phyloP scores from a whole-genome alignment of 2,113 vertebrate genomes.

The Gallinago jamesoni region DNA sequence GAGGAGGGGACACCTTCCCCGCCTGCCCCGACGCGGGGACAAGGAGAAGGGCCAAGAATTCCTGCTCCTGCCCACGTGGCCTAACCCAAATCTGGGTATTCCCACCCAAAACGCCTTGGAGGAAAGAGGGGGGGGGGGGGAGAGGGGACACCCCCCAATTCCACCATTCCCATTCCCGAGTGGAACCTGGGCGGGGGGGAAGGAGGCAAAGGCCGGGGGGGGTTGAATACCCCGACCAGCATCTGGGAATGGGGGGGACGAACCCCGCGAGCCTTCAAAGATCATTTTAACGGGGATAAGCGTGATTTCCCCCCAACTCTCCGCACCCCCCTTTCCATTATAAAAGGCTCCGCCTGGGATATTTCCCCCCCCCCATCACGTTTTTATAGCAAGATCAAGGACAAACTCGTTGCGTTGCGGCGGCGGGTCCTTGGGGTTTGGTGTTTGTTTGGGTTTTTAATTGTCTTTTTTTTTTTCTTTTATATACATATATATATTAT shows the following conservation, averaged over 20 bases:
- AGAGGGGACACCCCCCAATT: background rate
- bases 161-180: background rate
- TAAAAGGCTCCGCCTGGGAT: background rate
- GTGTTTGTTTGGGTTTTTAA: too few species aligned
- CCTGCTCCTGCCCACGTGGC: too few species aligned
- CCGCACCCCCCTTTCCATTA: background rate
- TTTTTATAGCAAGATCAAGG: conserved; percentile 54
- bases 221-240: background rate
- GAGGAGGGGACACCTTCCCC: background rate
- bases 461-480: too few species aligned
- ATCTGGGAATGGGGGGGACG: background rate
- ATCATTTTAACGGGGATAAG: background rate
- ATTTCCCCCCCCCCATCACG: background rate
- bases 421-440: background rate
- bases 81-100: background rate
- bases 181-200: background rate
- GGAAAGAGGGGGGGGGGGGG: background rate
- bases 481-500: too few species aligned
- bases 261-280: background rate
- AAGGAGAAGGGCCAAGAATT: background rate
- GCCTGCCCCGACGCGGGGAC: fast-evolving
- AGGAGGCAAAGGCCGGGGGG: background rate
- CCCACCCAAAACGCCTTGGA: background rate
- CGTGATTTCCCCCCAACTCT: background rate
- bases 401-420: background rate